These are phyloP conservation scores for Campylomormyrus numenius DNA, from an alignment of 2,113 vertebrate genomes.

Conservation along the genomic window DNA sequence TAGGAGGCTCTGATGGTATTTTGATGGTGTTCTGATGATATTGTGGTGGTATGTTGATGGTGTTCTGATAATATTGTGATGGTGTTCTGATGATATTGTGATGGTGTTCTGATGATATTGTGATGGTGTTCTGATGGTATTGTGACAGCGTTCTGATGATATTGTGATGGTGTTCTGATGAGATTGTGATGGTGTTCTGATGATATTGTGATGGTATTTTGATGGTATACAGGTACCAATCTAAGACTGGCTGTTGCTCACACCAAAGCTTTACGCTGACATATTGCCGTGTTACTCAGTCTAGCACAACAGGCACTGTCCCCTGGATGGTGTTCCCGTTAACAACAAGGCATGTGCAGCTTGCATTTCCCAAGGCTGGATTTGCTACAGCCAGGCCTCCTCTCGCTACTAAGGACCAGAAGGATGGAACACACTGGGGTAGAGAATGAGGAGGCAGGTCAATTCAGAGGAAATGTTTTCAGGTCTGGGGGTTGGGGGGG, in stretches of 20 bases:
- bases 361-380: neutral
- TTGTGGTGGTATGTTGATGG: too few species aligned
- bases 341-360: neutral
- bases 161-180: neutral
- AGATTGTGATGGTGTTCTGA: neutral
- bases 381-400: neutral
- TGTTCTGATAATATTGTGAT: neutral
- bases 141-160: neutral
- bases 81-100: neutral
- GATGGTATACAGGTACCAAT: neutral
- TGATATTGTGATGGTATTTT: neutral
- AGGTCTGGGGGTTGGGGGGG: neutral
- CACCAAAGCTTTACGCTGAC: neutral
- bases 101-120: neutral
- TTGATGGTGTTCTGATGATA: neutral
- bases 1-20: neutral
- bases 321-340: neutral
- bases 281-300: neutral
- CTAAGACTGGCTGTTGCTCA: neutral
- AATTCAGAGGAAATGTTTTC: neutral
- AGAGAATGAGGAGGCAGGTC: neutral
- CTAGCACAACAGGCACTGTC: neutral
- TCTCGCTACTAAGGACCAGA: neutral
- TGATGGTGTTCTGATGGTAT: neutral
- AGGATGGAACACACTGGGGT: neutral